phyloP scores from a whole-genome alignment of 2,888 invertebrate species.

The Leucozona laternaria region DNA sequence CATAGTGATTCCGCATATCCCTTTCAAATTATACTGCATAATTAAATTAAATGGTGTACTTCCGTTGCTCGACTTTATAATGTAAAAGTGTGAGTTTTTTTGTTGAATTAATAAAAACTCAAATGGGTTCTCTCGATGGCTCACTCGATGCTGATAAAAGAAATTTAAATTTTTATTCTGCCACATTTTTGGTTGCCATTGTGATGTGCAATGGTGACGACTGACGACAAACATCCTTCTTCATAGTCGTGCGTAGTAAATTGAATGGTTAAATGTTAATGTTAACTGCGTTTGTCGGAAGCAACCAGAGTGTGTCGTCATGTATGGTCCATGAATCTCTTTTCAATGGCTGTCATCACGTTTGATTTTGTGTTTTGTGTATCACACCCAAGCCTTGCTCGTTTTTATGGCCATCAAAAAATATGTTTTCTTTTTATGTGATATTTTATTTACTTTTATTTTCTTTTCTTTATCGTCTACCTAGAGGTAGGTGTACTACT shows the following conservation, averaged over 20 bases:
- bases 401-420: slow-evolving; percentile 10
- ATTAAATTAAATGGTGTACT: slow-evolving; percentile 74
- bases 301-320: slow-evolving; percentile 37
- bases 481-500: no score
- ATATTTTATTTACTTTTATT: background rate
- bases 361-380: slow-evolving; percentile 39
- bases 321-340: slow-evolving; percentile 59
- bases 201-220: slow-evolving; percentile 39
- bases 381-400: background rate
- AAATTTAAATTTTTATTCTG: slow-evolving; percentile 73
- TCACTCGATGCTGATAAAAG: slow-evolving; percentile 47
- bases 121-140: slow-evolving; percentile 33
- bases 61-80: slow-evolving; percentile 58
- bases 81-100: slow-evolving; percentile 46
- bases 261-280: slow-evolving; percentile 75
- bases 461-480: no score
- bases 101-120: slow-evolving; percentile 49
- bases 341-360: slow-evolving; percentile 60
- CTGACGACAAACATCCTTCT: slow-evolving; percentile 62
- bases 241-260: slow-evolving; percentile 71
- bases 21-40: slow-evolving; percentile 70
- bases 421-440: background rate
- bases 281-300: slow-evolving; percentile 68
- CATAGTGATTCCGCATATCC: slow-evolving; percentile 73
- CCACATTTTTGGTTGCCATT: slow-evolving; percentile 62